Base-by-base conservation (phyloP, 2,113 vertebrate genomes). In the Ornithorhynchus anatinus region DNA sequence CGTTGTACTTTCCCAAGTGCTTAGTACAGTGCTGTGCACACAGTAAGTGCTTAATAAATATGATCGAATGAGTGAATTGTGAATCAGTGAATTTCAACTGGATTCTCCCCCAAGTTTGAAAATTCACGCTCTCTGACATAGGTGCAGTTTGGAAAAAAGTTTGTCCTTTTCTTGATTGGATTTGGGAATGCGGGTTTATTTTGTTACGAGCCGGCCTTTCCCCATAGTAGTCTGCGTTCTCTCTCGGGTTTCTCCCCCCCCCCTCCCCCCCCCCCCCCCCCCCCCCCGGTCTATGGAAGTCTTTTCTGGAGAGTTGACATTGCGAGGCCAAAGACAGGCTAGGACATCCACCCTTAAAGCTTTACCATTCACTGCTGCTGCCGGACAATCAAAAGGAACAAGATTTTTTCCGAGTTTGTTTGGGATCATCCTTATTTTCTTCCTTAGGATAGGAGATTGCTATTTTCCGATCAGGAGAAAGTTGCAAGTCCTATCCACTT, bases 321-420 rank as follows among this genome's bases (percentile, higher is more conserved):
- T 76, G 53, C 32, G 44, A 72, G 72, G 36, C 12, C 64, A 42
- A 20, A 44, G 31, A 19, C 59, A 69, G 36, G 14, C 42, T 42
- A 50, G 37, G 66, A 35, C 22, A 53, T 39, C 16, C 60, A 25
- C 59, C 69, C 64, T 53, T 68, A 25, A 42, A 14, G 8, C 22
- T 12, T 56, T 1, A 8, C 6, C 54, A 10, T 35, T 57, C 1
- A 0, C 33, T 72, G 29, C 45, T 79, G 19, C 43, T 67, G 16
- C 6, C 8, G 53, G 13, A 56, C 79, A 76, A 13, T 75, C 33
- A 50, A 48, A 75, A 27, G 50, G 6, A 3, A 72, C 37, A 38
- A 69, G 23, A 40, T 68, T 54, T 31, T 8, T 17, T 8, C 27
- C 50, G 23, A 47, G 82, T 60, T 48, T 68, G 19, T 71, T 79